Evolutionary conservation across 2,888 invertebrate species (phyloP).

Genomic region (Trisateles emortualis): DNA sequence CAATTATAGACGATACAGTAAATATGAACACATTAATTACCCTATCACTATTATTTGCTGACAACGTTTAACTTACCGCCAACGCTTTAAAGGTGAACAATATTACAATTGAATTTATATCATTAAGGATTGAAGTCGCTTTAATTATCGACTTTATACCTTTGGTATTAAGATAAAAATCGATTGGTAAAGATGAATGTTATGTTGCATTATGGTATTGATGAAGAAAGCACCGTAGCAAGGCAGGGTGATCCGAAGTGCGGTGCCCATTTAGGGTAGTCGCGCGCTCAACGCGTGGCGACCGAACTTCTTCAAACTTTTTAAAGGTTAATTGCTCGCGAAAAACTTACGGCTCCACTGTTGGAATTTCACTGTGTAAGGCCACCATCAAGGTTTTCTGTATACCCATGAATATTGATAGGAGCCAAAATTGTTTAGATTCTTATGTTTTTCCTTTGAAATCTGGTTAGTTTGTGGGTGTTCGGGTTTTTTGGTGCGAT

Average conservation of each 20-base stretch:
- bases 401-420: slow-evolving; percentile 76
- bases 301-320: slow-evolving; percentile 61
- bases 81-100: slow-evolving; percentile 34
- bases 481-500: slow-evolving; percentile 52
- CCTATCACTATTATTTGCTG: slow-evolving; percentile 32
- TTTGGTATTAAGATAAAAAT: slow-evolving; percentile 22
- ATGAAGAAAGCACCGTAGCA: slow-evolving; percentile 32
- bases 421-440: slow-evolving; percentile 70
- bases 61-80: slow-evolving; percentile 33
- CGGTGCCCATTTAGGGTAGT: slow-evolving; percentile 64
- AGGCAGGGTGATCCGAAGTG: slow-evolving; percentile 42
- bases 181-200: slow-evolving; percentile 10
- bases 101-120: slow-evolving; percentile 42
- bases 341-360: slow-evolving; percentile 69
- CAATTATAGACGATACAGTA: slow-evolving; percentile 8
- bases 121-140: slow-evolving; percentile 19
- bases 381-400: slow-evolving; percentile 76
- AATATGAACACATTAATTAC: slow-evolving; percentile 42
- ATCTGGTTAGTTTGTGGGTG: slow-evolving; percentile 64
- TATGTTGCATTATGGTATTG: slow-evolving; percentile 34
- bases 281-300: slow-evolving; percentile 79
- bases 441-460: slow-evolving; percentile 57
- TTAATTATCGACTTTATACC: slow-evolving; percentile 23
- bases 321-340: slow-evolving; percentile 73
- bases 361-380: slow-evolving; percentile 70